Base-by-base conservation (phyloP, 2,113 vertebrate genomes). In the Mirounga angustirostris region DNA sequence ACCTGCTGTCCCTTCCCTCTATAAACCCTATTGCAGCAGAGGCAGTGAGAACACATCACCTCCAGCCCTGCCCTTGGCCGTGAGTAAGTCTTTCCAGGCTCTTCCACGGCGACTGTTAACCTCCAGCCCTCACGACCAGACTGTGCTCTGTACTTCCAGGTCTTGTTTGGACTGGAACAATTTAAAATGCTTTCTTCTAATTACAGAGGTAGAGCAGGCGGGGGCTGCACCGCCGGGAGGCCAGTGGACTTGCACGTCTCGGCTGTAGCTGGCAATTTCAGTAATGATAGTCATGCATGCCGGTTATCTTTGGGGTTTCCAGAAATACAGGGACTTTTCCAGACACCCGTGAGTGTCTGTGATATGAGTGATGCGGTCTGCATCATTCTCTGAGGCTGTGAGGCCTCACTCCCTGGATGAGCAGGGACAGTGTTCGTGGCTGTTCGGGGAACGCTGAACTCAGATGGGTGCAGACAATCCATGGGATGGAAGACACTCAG, bases 241-340 rank as follows among this genome's bases (percentile, higher is more conserved):
- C 83, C 95, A 22, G 6, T 13, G 79, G 95, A 84, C 97, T 96
- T 92, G 98, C 98, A 92, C 95, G 96, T 98, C 98, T 98, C 95
- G 74, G 63, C 92, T 87, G 81, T 71, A 98, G 97, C 97, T 97
- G 95, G 98, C 98, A 99, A 98, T 99, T 99, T 99, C 8, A 13
- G 97, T 99, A 99, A 99, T 99, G 98, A 99, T 95, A 98, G 98
- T 98, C 98, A 98, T 99, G 98, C 97, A 95, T 50, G 78, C 96
- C 85, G 81, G 98, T 98, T 98, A 97, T 99, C 98, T 95, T 98
- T 97, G 98, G 96, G 98, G 98, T 96, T 99, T 99, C 97, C 89
- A 94, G 97, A 98, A 99, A 88, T 97, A 98, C 79, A 98, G 96
- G 93, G 76, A 40, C 50, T 90, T 85, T 97, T 96, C 97, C 97